These are phyloP conservation scores for Aurelia sp. DNA, from an alignment of 30 jellyfish, hydroid and myxozoan species.

Conservation along the genomic window DNA sequence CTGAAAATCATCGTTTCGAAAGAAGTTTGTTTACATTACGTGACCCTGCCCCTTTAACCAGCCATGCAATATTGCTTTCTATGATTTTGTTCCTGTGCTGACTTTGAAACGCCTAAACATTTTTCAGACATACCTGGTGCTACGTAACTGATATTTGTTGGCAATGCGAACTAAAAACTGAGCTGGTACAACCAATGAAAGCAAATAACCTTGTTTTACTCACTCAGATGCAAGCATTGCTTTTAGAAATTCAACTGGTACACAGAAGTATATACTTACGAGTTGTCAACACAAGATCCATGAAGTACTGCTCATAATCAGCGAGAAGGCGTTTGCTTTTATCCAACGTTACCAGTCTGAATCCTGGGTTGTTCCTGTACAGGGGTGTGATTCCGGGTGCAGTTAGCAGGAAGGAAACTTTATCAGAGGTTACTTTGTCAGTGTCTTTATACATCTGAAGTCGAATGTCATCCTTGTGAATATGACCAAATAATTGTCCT, in stretches of 20 bases:
- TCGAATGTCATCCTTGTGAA: constrained; percentile 82
- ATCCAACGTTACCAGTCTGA: constrained; percentile 72
- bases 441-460: constrained; percentile 48
- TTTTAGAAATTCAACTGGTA: background rate
- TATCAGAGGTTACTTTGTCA: background rate
- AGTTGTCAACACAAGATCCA: constrained; percentile 81
- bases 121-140: too few relatives aligned
- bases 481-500: constrained; percentile 94
- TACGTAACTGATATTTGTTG: too few relatives aligned
- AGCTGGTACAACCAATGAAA: too few relatives aligned
- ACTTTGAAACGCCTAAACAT: too few relatives aligned
- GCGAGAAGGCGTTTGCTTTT: constrained; percentile 26
- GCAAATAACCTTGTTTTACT: too few relatives aligned
- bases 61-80: too few relatives aligned
- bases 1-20: too few relatives aligned
- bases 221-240: background rate
- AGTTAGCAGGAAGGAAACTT: constrained; percentile 51
- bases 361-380: constrained; percentile 88
- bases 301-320: constrained; percentile 80
- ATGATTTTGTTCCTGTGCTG: too few relatives aligned
- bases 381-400: constrained; percentile 92
- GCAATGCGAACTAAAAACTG: too few relatives aligned
- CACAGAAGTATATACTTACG: constrained; percentile 49
- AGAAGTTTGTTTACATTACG: too few relatives aligned
- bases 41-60: too few relatives aligned